Evolutionary conservation across 2,113 vertebrate genomes (phyloP).

Genomic region (Sakesphorus luctuosus): DNA sequence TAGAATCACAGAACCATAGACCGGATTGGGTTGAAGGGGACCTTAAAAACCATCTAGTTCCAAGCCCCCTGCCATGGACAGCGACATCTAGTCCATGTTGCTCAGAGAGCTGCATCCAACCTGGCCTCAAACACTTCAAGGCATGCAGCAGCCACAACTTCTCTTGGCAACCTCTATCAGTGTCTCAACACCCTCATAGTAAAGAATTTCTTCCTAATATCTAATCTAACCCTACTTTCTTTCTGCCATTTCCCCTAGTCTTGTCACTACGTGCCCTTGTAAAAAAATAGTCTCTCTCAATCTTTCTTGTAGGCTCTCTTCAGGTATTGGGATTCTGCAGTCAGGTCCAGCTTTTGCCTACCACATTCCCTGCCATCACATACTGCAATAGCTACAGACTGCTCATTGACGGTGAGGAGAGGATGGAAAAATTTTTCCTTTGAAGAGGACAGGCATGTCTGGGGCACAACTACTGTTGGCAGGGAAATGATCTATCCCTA

Average conservation of each 20-base stretch:
- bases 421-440: background rate
- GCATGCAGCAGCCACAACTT: background rate
- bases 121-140: background rate
- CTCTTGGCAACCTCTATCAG: background rate
- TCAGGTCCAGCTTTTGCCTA: background rate
- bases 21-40: background rate
- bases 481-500: background rate
- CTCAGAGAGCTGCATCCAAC: background rate
- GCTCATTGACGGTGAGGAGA: background rate
- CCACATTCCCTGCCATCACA: background rate
- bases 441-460: background rate
- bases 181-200: background rate
- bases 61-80: background rate
- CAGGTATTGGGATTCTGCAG: background rate
- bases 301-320: background rate
- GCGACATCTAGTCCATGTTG: background rate
- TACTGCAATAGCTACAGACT: background rate
- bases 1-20: background rate
- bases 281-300: background rate
- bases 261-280: background rate
- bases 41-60: background rate
- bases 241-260: background rate
- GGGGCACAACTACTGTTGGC: background rate
- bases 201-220: background rate
- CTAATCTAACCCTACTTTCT: background rate